phyloP scores from a whole-genome alignment of 2,113 vertebrate genomes.

The Galemys pyrenaicus region DNA sequence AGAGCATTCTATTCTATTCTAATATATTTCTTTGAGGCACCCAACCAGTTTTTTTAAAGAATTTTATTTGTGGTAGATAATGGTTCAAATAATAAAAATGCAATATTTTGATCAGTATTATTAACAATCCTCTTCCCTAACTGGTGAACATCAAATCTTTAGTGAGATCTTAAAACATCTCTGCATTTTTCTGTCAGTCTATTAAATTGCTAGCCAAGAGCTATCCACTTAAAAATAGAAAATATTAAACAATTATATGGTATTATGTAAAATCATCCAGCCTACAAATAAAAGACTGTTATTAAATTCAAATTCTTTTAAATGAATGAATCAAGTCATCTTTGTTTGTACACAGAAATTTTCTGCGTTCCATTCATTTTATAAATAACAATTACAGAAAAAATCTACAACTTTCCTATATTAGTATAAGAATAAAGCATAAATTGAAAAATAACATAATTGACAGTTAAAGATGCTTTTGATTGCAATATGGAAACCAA shows the following conservation, averaged over 20 bases:
- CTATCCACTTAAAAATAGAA: neutral
- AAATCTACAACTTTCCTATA: neutral
- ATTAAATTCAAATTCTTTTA: constrained; percentile 29
- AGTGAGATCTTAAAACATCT: neutral
- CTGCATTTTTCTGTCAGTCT: neutral
- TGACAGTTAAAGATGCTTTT: constrained; percentile 35
- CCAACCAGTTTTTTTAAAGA: neutral
- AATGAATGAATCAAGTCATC: neutral
- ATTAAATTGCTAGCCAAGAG: neutral
- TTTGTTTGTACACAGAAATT: neutral
- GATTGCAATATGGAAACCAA: constrained; percentile 52
- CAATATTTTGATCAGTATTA: neutral
- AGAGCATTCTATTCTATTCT: neutral
- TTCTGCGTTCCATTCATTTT: neutral
- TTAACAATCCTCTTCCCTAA: neutral
- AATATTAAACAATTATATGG: neutral
- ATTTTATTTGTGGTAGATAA: neutral
- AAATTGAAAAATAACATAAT: neutral
- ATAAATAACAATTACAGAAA: neutral
- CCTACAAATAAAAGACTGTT: neutral
- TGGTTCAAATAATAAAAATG: neutral
- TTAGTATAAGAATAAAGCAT: neutral
- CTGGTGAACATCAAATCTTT: neutral
- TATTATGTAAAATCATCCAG: neutral
- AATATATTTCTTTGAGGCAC: neutral